These are phyloP conservation scores for Euphydryas editha DNA, from an alignment of 2,888 invertebrate species.

Conservation along the genomic window DNA sequence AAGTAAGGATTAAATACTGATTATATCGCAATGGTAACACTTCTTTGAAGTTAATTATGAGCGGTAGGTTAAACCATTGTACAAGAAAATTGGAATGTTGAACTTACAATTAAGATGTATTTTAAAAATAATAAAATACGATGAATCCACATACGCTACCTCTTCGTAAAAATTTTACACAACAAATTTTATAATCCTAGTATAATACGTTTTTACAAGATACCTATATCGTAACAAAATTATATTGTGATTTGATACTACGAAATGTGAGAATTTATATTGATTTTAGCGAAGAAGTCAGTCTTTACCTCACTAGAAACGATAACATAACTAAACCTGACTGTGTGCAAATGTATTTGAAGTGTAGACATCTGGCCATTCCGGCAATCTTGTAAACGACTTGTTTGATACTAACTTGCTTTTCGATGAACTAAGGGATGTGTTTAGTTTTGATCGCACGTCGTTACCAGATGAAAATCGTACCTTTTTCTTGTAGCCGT, in stretches of 20 bases:
- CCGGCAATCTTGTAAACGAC: constrained; percentile 56
- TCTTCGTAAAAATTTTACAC: constrained; percentile 35
- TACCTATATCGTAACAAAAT: constrained; percentile 40
- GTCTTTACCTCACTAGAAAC: constrained; percentile 79
- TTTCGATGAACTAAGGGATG: constrained; percentile 39
- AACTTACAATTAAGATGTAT: constrained; percentile 19
- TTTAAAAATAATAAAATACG: constrained; percentile 18
- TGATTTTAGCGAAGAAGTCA: constrained; percentile 59
- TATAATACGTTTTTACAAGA: constrained; percentile 40
- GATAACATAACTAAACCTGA: constrained; percentile 66
- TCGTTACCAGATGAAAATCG: constrained; percentile 27
- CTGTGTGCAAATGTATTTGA: constrained; percentile 61
- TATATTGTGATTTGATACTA: constrained; percentile 41
- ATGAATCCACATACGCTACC: constrained; percentile 21
- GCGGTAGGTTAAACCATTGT: constrained; percentile 31
- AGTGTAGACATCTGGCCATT: constrained; percentile 55
- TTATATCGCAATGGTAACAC: constrained; percentile 55
- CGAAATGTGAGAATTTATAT: constrained; percentile 44
- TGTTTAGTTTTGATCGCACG: constrained; percentile 31
- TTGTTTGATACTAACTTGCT: constrained; percentile 49
- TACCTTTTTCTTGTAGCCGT: constrained; percentile 41
- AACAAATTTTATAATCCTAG: constrained; percentile 32
- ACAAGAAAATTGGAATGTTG: constrained; percentile 24
- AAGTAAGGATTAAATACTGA: constrained; percentile 53
- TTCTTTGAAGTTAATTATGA: constrained; percentile 67